Conservation (phyloP, 2,888 invertebrate species). For the Lasioglossum leucozonium region DNA sequence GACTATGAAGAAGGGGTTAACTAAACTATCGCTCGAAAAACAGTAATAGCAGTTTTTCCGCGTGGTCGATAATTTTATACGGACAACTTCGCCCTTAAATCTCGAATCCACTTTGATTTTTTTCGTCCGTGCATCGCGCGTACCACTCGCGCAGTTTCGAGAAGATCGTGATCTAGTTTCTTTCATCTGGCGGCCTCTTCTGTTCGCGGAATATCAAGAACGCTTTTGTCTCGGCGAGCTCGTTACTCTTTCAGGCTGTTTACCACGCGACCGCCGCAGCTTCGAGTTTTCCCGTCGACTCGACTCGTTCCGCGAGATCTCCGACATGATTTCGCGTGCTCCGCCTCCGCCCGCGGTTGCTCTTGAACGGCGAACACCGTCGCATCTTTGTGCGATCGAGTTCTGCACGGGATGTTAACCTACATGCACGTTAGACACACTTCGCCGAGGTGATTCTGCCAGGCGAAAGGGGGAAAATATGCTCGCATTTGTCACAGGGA, state of each 20-base stretch:
- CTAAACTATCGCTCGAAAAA: too few species aligned
- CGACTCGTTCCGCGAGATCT: conserved; percentile 15
- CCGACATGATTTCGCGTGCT: conserved; percentile 29
- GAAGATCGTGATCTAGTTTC: conserved; percentile 36
- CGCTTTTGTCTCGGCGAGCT: conserved; percentile 38
- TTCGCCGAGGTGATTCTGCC: neutral
- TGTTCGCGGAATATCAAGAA: conserved; percentile 23
- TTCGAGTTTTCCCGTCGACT: conserved; percentile 35
- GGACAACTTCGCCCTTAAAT: neutral
- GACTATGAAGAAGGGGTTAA: too few species aligned
- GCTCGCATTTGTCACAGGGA: neutral
- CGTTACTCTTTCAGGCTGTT: conserved; percentile 53
- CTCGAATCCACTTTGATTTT: neutral
- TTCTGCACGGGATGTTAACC: neutral
- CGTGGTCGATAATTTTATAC: too few species aligned
- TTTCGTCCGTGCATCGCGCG: conserved; percentile 17
- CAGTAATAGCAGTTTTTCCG: too few species aligned
- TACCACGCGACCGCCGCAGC: conserved; percentile 28
- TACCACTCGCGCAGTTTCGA: neutral
- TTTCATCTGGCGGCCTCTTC: conserved; percentile 25
- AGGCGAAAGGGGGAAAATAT: conserved; percentile 2
- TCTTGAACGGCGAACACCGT: conserved; percentile 26
- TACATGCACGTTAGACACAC: conserved; percentile 10
- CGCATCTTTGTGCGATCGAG: conserved; percentile 22
- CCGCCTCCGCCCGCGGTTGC: conserved; percentile 14